Percentiles rank a stretch among this genome's conserved stretches.
Evolutionary conservation across 2,113 vertebrate genomes (phyloP).

Genomic region (Nettapus auritus): DNA sequence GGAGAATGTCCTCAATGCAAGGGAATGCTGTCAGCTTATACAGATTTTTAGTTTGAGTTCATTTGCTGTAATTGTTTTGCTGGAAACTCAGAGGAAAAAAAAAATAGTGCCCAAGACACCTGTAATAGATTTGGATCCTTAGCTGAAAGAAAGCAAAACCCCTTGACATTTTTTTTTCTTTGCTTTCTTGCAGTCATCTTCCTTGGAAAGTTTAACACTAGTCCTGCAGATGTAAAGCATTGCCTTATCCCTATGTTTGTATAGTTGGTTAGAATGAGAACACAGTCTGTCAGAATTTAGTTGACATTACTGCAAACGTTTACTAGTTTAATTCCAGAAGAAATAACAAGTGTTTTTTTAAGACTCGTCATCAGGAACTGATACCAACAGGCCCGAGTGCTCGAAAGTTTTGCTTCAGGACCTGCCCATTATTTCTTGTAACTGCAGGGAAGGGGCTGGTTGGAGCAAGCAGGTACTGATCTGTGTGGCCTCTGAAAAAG

Average conservation of each 20-base stretch:
- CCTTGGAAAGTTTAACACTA: background rate
- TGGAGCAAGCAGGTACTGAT: background rate
- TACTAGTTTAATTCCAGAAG: background rate
- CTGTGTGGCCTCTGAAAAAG: background rate
- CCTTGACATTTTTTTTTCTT: background rate
- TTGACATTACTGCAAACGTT: background rate
- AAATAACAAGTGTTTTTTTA: background rate
- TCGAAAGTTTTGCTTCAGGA: background rate
- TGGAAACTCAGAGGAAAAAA: background rate
- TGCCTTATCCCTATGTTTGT: background rate
- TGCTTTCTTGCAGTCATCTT: background rate
- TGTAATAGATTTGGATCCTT: background rate
- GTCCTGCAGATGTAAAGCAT: background rate
- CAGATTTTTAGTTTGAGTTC: background rate
- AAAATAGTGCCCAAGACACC: background rate
- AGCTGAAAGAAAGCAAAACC: background rate
- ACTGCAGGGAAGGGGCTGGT: background rate
- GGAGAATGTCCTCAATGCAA: background rate
- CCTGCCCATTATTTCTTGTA: fast-evolving
- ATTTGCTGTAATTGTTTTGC: background rate
- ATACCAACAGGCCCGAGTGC: background rate
- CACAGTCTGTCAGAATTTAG: background rate
- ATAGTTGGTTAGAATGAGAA: background rate
- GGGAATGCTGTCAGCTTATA: background rate
- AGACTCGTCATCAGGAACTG: background rate